phyloP scores from a whole-genome alignment of 2,888 invertebrate genomes.

The Drosophila rellima region DNA sequence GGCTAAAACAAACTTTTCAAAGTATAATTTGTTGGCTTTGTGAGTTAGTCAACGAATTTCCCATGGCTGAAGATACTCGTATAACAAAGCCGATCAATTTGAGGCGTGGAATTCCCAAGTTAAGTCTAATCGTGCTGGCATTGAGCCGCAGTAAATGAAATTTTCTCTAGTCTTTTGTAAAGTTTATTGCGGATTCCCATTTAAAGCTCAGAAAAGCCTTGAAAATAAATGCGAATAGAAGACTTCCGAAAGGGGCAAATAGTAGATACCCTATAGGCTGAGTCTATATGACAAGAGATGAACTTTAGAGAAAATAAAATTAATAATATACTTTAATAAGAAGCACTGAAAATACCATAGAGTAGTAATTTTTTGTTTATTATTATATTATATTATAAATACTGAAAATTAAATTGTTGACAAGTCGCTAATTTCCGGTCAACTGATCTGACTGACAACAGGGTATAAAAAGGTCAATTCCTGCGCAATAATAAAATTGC shows the following conservation, averaged over 20 bases:
- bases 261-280: background rate
- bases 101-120: conserved; percentile 45
- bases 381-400: too few species aligned
- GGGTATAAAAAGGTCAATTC: conserved; percentile 37
- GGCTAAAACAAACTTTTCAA: background rate
- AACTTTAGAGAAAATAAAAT: background rate
- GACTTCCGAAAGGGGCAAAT: background rate
- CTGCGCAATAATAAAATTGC: conserved; percentile 41
- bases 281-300: background rate
- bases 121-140: conserved; percentile 49
- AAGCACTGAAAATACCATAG: background rate
- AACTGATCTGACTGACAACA: background rate
- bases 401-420: background rate
- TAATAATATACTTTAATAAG: too few species aligned
- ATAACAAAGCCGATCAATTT: conserved; percentile 33
- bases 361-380: too few species aligned
- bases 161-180: conserved; percentile 39
- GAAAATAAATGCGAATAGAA: conserved; percentile 23
- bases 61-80: conserved; percentile 34
- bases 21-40: background rate
- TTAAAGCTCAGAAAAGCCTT: conserved; percentile 30
- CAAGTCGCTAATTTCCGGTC: background rate
- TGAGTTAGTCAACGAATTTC: conserved; percentile 33
- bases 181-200: conserved; percentile 34
- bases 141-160: conserved; percentile 46